Base-by-base conservation (phyloP, 2,113 vertebrate species). In the Furnarius figulus region DNA sequence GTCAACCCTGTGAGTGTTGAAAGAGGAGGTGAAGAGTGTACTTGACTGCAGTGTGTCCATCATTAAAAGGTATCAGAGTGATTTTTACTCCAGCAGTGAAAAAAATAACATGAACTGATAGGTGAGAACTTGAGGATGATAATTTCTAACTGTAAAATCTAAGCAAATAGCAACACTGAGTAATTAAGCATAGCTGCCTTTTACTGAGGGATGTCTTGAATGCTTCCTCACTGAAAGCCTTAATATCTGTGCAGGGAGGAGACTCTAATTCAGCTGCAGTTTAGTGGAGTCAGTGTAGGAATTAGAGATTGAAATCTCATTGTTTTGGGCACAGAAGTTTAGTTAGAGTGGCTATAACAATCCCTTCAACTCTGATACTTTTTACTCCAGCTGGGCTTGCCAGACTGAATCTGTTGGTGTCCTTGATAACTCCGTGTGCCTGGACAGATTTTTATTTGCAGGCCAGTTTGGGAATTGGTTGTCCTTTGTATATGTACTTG, bases 361-460 rank as follows among this genome's bases (percentile, higher is more conserved):
- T 35, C 56, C 23, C n/a, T 74, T 81, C 72, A 39, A 44, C 0
- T 1, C 20, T 68, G 53, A 33, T 72, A 18, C 7, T n/a, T 77
- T 75, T 61, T 53, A 33, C 13, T 94, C 24, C 71, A 73, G 46
- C 66, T 66, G 58, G 17, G 12, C 22, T 93, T 58, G 55, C 49
- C 81, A 47, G 59, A 11, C 35, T 20, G 72, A 61, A 23, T 22
- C 33, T 83, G 17, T 10, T 72, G 67, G 31, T 12, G 44, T 65
- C 73, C 70, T 61, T 53, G 80, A 35, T 79, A 87, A 66, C 27
- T 58, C 66, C 19, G 63, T 35, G 7, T 49, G 62, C 46, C 59
- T 93, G 92, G 35, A 56, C n/a, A 50, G 46, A 76, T 63, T 86
- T 95, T 84, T 94, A 53, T 81, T 78, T 87, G 49, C 83, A 65